Evolutionary conservation across 2,888 invertebrate species (phyloP).

Genomic region (Leucozona laternaria): DNA sequence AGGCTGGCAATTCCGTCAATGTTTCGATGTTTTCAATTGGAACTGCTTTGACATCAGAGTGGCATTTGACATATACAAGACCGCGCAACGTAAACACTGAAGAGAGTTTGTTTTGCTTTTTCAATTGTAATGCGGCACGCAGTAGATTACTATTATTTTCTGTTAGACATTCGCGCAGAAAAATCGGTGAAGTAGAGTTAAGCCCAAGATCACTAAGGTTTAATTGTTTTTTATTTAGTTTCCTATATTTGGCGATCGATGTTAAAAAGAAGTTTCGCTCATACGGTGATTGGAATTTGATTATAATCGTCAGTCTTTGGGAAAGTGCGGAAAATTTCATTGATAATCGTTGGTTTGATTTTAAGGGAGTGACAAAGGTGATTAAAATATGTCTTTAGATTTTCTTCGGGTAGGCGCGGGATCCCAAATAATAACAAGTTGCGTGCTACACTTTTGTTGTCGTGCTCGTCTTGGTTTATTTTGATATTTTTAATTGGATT

Average conservation of each 20-base stretch:
- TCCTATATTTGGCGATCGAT: background rate
- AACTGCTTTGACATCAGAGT: background rate
- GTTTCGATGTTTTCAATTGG: too few relatives aligned
- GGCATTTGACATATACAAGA: background rate
- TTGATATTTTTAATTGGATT: background rate
- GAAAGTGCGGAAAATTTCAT: conserved; percentile 13
- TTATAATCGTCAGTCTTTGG: background rate
- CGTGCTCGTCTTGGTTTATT: background rate
- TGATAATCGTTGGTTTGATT: background rate
- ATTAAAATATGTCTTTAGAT: background rate
- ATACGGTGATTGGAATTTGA: conserved; percentile 10
- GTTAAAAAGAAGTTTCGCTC: background rate
- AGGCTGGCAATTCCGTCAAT: too few relatives aligned
- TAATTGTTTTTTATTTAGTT: background rate
- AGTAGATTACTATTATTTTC: background rate
- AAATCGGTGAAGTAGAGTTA: background rate
- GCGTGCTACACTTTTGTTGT: conserved; percentile 4
- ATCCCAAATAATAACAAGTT: conserved; percentile 5
- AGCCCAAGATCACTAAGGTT: background rate
- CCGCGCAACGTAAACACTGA: background rate
- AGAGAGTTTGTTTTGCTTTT: conserved; percentile 1
- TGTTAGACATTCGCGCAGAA: background rate
- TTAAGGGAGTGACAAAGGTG: background rate
- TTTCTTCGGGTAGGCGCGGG: conserved; percentile 15
- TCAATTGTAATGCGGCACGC: background rate